Conservation (phyloP, 2,113 vertebrate genomes). For the Herpetotheres cachinnans region DNA sequence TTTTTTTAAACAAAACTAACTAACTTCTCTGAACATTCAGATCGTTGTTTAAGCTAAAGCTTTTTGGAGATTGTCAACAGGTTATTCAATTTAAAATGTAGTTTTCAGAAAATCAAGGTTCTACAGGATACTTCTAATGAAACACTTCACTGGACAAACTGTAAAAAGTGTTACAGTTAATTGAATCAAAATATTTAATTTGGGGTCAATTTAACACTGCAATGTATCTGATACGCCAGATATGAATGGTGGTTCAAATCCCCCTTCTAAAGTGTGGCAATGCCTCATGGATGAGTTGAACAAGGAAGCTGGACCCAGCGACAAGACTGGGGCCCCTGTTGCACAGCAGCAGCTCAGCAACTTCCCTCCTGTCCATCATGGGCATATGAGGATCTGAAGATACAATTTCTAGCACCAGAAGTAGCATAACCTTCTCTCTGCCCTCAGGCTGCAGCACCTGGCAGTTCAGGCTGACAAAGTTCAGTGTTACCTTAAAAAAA, state of each 20-base stretch:
- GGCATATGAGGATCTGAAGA: accelerated
- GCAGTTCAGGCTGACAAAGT: background rate
- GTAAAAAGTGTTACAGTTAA: background rate
- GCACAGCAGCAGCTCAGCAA: background rate
- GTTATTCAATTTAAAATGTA: background rate
- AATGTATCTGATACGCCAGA: background rate
- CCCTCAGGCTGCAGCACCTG: background rate
- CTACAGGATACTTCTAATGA: background rate
- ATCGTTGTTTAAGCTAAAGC: background rate
- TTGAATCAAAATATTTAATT: background rate
- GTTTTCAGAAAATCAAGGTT: background rate
- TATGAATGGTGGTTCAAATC: background rate
- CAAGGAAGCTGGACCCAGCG: background rate
- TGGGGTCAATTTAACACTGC: background rate
- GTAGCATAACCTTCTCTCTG: background rate
- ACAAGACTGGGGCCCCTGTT: background rate
- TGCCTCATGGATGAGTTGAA: background rate
- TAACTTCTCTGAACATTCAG: background rate
- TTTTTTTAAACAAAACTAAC: background rate
- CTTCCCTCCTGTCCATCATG: background rate
- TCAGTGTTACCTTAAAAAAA: background rate
- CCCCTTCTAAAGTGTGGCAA: background rate
- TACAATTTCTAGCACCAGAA: background rate
- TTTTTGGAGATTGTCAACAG: background rate
- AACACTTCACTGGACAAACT: background rate